These are phyloP conservation scores for Lepetodrilus schrolli DNA, from an alignment of 2,888 invertebrate species.

Conservation along the genomic window DNA sequence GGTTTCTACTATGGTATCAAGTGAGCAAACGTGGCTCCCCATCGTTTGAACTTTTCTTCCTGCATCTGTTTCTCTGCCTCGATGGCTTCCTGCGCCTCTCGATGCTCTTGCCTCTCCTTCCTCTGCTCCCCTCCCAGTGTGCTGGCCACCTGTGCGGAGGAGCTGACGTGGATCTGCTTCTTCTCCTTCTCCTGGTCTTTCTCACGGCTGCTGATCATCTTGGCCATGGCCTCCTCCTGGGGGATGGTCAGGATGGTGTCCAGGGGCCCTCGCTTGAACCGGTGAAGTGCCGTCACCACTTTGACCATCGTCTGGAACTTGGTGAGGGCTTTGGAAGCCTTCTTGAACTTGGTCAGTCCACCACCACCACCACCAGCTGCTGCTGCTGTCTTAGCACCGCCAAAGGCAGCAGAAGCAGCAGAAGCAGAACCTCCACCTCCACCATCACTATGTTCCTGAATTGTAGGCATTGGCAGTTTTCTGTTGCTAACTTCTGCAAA, in stretches of 20 bases:
- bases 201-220: slow-evolving; percentile 30
- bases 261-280: slow-evolving; percentile 37
- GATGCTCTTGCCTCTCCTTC: neutral
- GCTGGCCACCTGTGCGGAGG: slow-evolving; percentile 34
- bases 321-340: slow-evolving; percentile 35
- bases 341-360: slow-evolving; percentile 31
- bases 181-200: slow-evolving; percentile 27
- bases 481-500: too few species aligned
- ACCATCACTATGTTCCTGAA: too few species aligned
- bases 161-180: slow-evolving; percentile 28
- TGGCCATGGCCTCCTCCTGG: slow-evolving; percentile 44
- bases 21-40: neutral
- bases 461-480: too few species aligned
- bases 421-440: too few species aligned
- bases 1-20: neutral
- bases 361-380: neutral
- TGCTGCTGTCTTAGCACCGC: neutral
- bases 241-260: slow-evolving; percentile 43
- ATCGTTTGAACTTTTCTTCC: slow-evolving; percentile 5
- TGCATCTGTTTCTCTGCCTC: neutral
- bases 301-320: slow-evolving; percentile 36
- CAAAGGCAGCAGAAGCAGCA: neutral
- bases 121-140: neutral
- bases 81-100: neutral
- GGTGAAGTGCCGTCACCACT: slow-evolving; percentile 34